Evolutionary conservation across 35 echinoderm and acorn worm genomes (phyloP), one percentile per base, ranked within the genome.

Genomic region (Holothuria glaberrima): DNA sequence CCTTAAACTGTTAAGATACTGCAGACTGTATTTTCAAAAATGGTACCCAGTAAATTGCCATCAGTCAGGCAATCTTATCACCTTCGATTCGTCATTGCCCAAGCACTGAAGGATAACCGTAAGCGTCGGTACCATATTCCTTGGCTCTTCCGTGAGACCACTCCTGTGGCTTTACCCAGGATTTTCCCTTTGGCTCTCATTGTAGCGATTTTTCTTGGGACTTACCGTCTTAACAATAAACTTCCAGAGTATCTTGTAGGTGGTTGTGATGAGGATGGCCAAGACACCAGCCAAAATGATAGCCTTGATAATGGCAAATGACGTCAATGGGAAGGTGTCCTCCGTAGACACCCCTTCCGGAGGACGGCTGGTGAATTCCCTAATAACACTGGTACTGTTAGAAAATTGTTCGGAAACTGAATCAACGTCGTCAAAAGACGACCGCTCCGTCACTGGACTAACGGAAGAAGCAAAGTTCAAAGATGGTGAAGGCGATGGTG

Each of bases 211-310:
- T 35, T 87, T 87, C 32, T 87, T 87, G 16, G 85, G 60, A 6
- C 67, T 87, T 4, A 67, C 33, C 6, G 61, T 71, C 34, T 87
- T 71, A 3, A 87, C 85, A 21, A 71, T 71, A 44, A 87, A 71
- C 25, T 59, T 87, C 85, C 85, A 87, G 20, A 87, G 34, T 27
- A 87, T 87, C 50, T 71, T 87, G 44, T 87, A 87, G 0, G 85
- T 87, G 20, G 85, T 71, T 38, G 54, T 87, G 31, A 87, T 65
- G 35, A 87, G 66, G 27, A 87, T 87, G 19, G 85, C 85, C 41
- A 87, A 20, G 19, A 86, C 83, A 30, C 30, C 83, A 6, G 48
- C 48, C 22, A 86, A n/a, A 12, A 86, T 86, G 12, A 86, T 86
- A 22, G 83, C 83, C 28, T 86, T 86, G 14, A 86, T 60, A 19